Evolutionary conservation across 1,140 invertebrate genomes (phyloP), one percentile per base, ranked within the genome.

Genomic region (Drosophila kohkoa): DNA sequence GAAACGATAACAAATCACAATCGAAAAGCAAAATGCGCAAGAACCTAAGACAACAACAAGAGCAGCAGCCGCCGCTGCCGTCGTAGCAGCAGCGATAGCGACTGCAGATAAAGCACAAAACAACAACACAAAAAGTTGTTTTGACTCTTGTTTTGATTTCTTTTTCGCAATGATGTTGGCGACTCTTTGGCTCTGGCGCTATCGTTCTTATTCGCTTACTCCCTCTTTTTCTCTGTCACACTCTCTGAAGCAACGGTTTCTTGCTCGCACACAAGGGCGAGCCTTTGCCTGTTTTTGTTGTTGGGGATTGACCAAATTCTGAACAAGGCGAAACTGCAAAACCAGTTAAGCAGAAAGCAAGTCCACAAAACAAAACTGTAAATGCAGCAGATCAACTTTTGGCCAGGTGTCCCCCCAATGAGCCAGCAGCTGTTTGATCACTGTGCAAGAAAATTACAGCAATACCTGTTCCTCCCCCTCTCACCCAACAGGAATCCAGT

Each of bases 41-140:
- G 76, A 86, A 79, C 82, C 79, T 86, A 69, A 82, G 76, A 77
- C 75, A 87, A 81, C 79, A 82, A 45, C 35, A 62, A 73, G 11
- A 62, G 30, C 60, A 25, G n/a, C 28, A 59, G 11, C 45, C 41
- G 13, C 8, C 16, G 57, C 54, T 54, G 11, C 45, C 41, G 13
- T 5, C 16, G 57, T 45, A 62, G 49, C 46, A 70, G 49, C 45
- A 70, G 58, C 38, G 25, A 70, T 51, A 54, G 49, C 49, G 30
- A 35, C 46, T 41, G 43, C 59, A 30, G 45, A 46, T 13, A 54
- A 38, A 65, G 32, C 15, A 57, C 45, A 81, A 62, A 63, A 52
- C 30, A 49, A 69, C 32, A 75, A 82, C 77, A 82, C 64, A 71
- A 75, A 25, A 82, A 72, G 79, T 71, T 87, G 62, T 69, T 58